Base-by-base conservation (phyloP, 2,888 invertebrate genomes). In the Deilephila elpenor region DNA sequence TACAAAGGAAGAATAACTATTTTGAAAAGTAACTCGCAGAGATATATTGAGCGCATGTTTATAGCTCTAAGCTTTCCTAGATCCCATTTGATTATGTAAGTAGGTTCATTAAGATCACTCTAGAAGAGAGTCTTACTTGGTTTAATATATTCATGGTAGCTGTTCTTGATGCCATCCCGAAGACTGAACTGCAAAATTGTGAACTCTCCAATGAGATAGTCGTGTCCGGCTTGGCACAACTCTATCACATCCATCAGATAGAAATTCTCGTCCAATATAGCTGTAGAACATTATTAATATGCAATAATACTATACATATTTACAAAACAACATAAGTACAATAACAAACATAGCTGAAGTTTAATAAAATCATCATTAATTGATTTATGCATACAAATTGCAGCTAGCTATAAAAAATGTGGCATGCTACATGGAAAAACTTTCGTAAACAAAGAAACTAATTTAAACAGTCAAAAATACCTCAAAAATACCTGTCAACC, bases 171-270 rank as follows among this genome's bases (percentile, higher is more conserved):
- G 0, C 94, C 94, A 29, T 88, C 83, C 0, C 74, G 71, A 7
- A 94, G 71, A 60, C 85, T 92, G 80, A 94, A 94, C 0, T 91
- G 81, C 3, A 93, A 75, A 0, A 94, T 75, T 0, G 92, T 87
- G 25, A 82, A 80, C 74, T 94, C 94, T 0, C 86, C 93, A 0
- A 93, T 86, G 0, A 93, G 72, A 64, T 87, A 90, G 0, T 82
- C 79, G 0, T 70, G 62, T 0, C 78, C 82, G 0, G 84, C 75
- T 59, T 87, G 84, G 75, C 93, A 94, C 74, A 83, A 90, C 17
- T 61, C 83, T 74, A 93, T 94, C 0, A 94, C 89, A 74, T 94
- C 93, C 76, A 94, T 91, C 0, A 94, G 0, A 53, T 86, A 93
- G 2, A 94, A 85, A 61, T 89, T 84, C 71, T 89, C 85, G 0